Evolutionary conservation across 1,140 invertebrate genomes (phyloP).

Genomic region (Orius insidiosus): DNA sequence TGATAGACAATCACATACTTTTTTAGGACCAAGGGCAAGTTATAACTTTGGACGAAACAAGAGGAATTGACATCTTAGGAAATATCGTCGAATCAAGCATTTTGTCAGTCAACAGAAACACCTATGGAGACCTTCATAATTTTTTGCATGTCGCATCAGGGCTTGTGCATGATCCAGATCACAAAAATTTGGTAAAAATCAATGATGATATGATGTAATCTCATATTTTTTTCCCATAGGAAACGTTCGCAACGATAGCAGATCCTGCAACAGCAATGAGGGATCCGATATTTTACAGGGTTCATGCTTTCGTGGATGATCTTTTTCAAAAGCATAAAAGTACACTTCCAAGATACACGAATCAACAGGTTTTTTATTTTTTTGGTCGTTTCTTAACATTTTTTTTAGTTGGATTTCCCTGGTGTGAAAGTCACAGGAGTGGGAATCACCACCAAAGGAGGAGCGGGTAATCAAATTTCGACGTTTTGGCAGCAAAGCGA

Average conservation of each 20-base stretch:
- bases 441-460: conserved; percentile 26
- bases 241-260: no score
- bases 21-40: conserved; percentile 17
- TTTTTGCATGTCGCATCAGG: conserved; percentile 47
- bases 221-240: no score
- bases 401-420: conserved; percentile 38
- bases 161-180: conserved; percentile 52
- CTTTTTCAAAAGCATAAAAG: no score
- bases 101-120: conserved; percentile 43
- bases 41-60: conserved; percentile 38
- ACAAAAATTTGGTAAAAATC: conserved; percentile 45
- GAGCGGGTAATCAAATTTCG: conserved; percentile 22
- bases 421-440: conserved; percentile 35
- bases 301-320: no score
- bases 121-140: conserved; percentile 62
- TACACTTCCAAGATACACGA: no score
- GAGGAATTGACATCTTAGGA: conserved; percentile 61
- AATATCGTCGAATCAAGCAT: conserved; percentile 61
- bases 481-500: conserved; percentile 32
- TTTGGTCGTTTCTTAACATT: no score
- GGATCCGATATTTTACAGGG: no score
- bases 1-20: no score
- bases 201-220: no score
- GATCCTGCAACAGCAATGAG: no score
- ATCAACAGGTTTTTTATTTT: no score